These are phyloP conservation scores for Lasioglossum leucozonium DNA, from an alignment of 2,888 invertebrate genomes.

Conservation along the genomic window DNA sequence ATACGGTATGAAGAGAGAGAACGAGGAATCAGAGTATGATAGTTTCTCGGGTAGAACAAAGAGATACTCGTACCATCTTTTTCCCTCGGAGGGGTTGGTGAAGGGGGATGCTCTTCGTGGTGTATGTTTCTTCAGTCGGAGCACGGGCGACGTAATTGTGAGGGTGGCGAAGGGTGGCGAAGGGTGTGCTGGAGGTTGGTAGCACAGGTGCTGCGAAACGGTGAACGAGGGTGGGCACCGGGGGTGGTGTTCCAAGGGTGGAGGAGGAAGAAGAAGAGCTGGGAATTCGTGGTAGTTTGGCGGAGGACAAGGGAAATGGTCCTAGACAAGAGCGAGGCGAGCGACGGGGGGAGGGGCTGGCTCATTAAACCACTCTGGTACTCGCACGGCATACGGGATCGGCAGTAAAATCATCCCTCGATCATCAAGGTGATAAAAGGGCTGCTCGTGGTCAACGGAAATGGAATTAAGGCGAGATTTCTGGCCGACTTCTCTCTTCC, in stretches of 20 bases:
- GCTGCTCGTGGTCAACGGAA: constrained; percentile 44
- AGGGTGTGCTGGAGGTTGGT: constrained; percentile 69
- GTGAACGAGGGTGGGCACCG: constrained; percentile 20
- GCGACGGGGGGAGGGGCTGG: constrained; percentile 46
- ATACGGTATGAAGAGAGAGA: constrained; percentile 29
- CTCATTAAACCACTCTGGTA: constrained; percentile 73
- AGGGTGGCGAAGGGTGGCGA: constrained; percentile 81
- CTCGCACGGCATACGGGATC: constrained; percentile 80
- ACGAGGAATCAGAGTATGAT: constrained; percentile 33
- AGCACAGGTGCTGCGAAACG: constrained; percentile 58
- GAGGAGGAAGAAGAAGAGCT: constrained; percentile 39
- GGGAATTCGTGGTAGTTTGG: constrained; percentile 56
- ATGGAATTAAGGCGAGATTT: neutral
- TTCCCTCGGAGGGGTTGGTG: constrained; percentile 22
- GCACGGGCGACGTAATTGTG: constrained; percentile 84
- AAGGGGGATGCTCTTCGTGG: constrained; percentile 73
- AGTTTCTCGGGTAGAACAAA: constrained; percentile 13
- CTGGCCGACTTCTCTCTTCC: neutral
- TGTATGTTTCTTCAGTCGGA: constrained; percentile 81
- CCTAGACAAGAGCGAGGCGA: constrained; percentile 37
- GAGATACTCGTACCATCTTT: constrained; percentile 5
- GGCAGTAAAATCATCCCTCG: constrained; percentile 81
- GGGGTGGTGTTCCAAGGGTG: constrained; percentile 39
- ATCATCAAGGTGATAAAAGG: constrained; percentile 79
- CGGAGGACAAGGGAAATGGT: constrained; percentile 39